phyloP scores from a whole-genome alignment of 2,797 vertebrate genomes.

The Acrocephalus scirpaceus region DNA sequence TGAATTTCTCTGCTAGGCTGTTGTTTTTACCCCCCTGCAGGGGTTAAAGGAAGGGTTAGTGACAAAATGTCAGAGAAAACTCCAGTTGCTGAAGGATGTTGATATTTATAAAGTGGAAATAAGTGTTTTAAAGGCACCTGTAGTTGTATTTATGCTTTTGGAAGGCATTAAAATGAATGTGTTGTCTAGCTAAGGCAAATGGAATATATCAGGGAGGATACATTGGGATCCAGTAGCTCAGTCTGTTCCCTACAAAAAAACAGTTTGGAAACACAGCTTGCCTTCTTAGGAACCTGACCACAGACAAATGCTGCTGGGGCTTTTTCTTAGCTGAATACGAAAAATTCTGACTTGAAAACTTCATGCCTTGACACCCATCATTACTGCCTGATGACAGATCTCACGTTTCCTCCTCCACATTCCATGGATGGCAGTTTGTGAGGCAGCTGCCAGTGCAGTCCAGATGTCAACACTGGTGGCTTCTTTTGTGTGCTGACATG shows the following conservation, averaged over 20 bases:
- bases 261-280: not conserved
- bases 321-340: not conserved
- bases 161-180: not conserved
- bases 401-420: not conserved
- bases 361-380: not conserved
- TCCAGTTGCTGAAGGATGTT: not conserved
- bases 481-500: not conserved
- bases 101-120: not conserved
- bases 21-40: not conserved
- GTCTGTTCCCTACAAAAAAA: not conserved
- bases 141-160: not conserved
- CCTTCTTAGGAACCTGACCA: not conserved
- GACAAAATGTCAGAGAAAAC: not conserved
- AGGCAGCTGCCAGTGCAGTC: not conserved
- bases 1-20: not conserved
- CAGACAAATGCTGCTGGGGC: not conserved
- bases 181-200: not conserved
- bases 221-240: fast-evolving
- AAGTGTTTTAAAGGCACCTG: not conserved
- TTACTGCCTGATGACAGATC: not conserved
- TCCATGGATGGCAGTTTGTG: not conserved
- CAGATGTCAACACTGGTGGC: not conserved
- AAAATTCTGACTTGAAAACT: not conserved
- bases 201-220: not conserved
- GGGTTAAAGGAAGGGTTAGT: not conserved